Conservation (phyloP, 2,888 invertebrate genomes). For the Aphodius sticticus region DNA sequence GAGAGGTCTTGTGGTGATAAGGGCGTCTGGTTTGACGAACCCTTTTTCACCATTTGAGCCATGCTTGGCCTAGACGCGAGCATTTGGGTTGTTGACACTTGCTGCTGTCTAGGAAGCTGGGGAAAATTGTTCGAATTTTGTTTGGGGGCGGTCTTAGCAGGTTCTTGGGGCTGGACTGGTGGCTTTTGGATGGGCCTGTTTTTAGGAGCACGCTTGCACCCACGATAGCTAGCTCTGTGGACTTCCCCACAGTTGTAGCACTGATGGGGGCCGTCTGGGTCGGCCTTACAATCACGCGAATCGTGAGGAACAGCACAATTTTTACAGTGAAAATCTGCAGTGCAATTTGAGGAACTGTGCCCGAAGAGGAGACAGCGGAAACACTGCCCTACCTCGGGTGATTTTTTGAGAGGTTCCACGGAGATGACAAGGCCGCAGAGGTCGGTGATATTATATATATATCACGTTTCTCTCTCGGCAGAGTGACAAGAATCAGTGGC, state of each 20-base stretch:
- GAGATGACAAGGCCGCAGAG: neutral
- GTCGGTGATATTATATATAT: neutral
- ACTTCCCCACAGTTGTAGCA: neutral
- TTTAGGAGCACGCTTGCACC: neutral
- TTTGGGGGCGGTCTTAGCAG: too few species aligned
- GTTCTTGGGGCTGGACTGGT: neutral
- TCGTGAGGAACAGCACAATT: neutral
- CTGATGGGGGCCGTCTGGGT: neutral
- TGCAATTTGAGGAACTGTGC: neutral
- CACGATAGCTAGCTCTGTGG: neutral
- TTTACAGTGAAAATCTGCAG: neutral
- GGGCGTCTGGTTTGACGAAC: neutral
- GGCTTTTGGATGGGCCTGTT: neutral
- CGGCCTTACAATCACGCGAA: neutral
- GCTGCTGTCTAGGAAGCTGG: neutral
- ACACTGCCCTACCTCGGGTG: neutral
- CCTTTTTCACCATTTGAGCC: neutral
- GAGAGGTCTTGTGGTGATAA: neutral
- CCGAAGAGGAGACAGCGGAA: neutral
- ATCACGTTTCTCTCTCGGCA: neutral
- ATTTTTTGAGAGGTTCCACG: neutral
- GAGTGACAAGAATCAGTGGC: neutral
- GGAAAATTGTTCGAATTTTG: neutral
- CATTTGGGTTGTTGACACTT: neutral
- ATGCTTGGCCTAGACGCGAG: neutral